These are phyloP conservation scores for Pseudocheirus occidentalis DNA, from an alignment of 2,797 vertebrate species.

Conservation along the genomic window DNA sequence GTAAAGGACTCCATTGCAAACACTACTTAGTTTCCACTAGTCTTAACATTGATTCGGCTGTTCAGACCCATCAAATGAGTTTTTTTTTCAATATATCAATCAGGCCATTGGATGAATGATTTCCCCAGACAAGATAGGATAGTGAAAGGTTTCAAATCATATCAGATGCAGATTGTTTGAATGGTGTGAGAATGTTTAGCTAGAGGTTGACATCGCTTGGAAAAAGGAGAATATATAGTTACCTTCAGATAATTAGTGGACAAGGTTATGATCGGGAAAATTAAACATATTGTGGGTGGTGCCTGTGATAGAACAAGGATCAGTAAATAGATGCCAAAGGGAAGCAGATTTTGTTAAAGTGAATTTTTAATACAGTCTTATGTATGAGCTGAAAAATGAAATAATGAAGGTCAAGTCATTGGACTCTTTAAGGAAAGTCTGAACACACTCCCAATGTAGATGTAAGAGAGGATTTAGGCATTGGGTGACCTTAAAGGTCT, in stretches of 20 bases:
- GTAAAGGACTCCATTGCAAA: conserved; percentile 29
- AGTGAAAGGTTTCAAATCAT: neutral
- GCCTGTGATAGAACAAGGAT: neutral
- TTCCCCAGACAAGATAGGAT: neutral
- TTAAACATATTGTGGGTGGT: neutral
- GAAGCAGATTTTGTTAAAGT: neutral
- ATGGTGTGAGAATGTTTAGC: neutral
- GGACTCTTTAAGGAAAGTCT: neutral
- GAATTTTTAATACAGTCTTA: neutral
- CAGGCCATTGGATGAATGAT: neutral
- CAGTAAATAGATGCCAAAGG: neutral
- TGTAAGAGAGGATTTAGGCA: neutral
- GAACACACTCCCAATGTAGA: neutral
- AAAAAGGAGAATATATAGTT: neutral
- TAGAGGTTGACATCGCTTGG: neutral
- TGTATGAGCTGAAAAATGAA: neutral
- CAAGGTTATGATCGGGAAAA: neutral
- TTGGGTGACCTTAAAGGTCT: neutral
- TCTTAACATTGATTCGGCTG: neutral
- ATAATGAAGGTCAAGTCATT: neutral
- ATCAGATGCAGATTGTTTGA: neutral
- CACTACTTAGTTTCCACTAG: neutral
- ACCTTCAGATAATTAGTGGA: neutral
- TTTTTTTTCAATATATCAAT: neutral
- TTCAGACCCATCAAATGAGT: neutral